Percentiles rank a stretch among this genome's conserved stretches.
These are phyloP conservation scores for Bradypodion ventrale DNA, from an alignment of 2,797 vertebrate species.

Conservation along the genomic window DNA sequence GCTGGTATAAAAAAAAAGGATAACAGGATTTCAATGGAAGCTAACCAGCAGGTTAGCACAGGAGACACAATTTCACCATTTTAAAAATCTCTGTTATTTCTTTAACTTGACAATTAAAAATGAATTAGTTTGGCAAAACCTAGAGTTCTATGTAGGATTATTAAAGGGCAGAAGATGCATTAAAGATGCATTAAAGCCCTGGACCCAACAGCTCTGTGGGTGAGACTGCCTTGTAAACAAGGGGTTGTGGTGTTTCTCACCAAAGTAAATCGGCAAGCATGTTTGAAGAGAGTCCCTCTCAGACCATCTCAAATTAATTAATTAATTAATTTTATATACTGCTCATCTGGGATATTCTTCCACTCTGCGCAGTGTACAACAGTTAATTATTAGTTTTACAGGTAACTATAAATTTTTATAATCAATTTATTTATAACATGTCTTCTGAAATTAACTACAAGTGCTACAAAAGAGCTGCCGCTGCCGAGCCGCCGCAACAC, in stretches of 20 bases:
- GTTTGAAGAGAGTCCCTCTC: background rate
- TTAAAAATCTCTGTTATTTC: background rate
- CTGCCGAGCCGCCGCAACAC: too few relatives aligned
- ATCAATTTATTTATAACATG: background rate
- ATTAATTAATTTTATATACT: too few relatives aligned
- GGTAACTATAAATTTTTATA: too few relatives aligned
- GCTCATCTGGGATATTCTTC: too few relatives aligned
- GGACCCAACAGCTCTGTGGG: background rate
- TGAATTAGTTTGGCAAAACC: background rate
- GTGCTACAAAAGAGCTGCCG: too few relatives aligned
- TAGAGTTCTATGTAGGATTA: background rate
- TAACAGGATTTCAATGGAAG: background rate
- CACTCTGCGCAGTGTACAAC: too few relatives aligned
- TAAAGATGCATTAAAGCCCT: background rate
- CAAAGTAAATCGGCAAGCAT: background rate
- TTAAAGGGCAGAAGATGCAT: background rate
- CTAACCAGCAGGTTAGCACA: background rate
- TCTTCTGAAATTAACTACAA: background rate
- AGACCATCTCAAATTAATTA: too few relatives aligned
- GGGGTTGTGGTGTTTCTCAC: background rate
- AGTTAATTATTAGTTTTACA: too few relatives aligned
- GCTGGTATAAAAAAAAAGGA: background rate
- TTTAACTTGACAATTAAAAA: background rate
- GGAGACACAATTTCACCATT: background rate
- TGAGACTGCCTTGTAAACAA: background rate